A percentile compares a stretch with the other conserved stretches of the same genome.
Evolutionary conservation across 2,888 invertebrate genomes (phyloP).

Genomic region (Tromatobia lineatoria): DNA sequence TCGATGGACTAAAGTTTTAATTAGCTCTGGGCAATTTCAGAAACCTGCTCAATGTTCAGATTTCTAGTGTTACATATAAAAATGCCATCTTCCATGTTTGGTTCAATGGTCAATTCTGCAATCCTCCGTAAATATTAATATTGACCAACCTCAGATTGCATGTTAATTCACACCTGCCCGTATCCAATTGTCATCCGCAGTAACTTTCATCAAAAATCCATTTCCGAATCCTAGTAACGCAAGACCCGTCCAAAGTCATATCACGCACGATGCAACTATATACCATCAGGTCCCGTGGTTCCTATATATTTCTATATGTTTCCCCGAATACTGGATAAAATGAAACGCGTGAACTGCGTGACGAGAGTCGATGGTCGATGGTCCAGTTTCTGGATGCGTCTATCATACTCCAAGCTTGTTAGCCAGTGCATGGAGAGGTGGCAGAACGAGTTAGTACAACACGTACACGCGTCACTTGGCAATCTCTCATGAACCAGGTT

Average conservation of each 20-base stretch:
- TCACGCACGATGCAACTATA: too few species aligned
- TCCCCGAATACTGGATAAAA: conserved; percentile 17
- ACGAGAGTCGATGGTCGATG: conserved; percentile 40
- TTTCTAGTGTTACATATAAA: too few species aligned
- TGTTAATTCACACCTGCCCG: not conserved
- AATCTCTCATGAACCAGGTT: conserved; percentile 66
- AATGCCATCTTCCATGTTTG: too few species aligned
- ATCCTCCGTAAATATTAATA: too few species aligned
- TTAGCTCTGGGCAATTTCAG: too few species aligned
- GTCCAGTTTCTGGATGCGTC: conserved; percentile 45
- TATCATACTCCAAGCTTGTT: conserved; percentile 55
- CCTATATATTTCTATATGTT: too few species aligned
- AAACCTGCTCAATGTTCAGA: too few species aligned
- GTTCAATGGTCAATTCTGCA: too few species aligned
- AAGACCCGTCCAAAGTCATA: not conserved
- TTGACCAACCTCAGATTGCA: too few species aligned
- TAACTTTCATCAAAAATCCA: not conserved
- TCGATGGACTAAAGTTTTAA: too few species aligned
- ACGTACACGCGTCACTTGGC: conserved; percentile 66
- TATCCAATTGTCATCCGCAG: not conserved
- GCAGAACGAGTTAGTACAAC: conserved; percentile 42
- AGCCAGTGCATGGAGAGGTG: conserved; percentile 18
- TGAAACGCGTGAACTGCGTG: conserved; percentile 10
- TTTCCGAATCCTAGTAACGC: not conserved
- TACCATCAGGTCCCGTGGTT: conserved; percentile 7